These are phyloP conservation scores for Ochlodes sylvanus DNA, from an alignment of 2,888 invertebrate genomes.

Conservation along the genomic window DNA sequence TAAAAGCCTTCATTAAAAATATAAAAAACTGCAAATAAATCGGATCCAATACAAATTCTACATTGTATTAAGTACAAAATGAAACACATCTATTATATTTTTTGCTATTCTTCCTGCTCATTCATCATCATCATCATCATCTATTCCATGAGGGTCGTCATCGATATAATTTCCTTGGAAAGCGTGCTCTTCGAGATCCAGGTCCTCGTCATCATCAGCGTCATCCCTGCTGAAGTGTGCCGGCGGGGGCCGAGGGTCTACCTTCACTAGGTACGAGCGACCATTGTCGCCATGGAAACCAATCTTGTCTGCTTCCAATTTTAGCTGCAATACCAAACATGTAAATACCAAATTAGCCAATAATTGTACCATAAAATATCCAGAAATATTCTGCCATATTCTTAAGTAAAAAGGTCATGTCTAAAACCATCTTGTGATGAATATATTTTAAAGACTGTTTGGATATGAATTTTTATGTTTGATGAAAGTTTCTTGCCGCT, in stretches of 20 bases:
- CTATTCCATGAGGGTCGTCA: not conserved
- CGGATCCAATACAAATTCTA: too few species aligned
- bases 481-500: too few species aligned
- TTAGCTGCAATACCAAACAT: slow-evolving; percentile 49
- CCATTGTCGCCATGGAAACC: slow-evolving; percentile 55
- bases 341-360: not conserved
- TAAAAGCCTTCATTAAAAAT: too few species aligned
- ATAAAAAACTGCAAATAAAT: too few species aligned
- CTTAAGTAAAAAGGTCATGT: too few species aligned
- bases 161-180: slow-evolving; percentile 24
- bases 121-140: slow-evolving; percentile 12
- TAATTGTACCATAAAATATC: too few species aligned
- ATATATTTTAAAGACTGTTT: too few species aligned
- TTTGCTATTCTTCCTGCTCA: not conserved
- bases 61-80: not conserved
- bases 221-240: slow-evolving; percentile 45
- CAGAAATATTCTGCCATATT: too few species aligned
- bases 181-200: slow-evolving; percentile 5
- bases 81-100: not conserved
- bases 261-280: slow-evolving; percentile 49
- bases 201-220: slow-evolving; percentile 50
- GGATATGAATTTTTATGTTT: too few species aligned
- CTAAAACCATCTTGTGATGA: too few species aligned
- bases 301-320: slow-evolving; percentile 52
- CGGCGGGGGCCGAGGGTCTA: slow-evolving; percentile 1